phyloP scores from a whole-genome alignment of 1,140 invertebrate species.

The Eumeta japonica region DNA sequence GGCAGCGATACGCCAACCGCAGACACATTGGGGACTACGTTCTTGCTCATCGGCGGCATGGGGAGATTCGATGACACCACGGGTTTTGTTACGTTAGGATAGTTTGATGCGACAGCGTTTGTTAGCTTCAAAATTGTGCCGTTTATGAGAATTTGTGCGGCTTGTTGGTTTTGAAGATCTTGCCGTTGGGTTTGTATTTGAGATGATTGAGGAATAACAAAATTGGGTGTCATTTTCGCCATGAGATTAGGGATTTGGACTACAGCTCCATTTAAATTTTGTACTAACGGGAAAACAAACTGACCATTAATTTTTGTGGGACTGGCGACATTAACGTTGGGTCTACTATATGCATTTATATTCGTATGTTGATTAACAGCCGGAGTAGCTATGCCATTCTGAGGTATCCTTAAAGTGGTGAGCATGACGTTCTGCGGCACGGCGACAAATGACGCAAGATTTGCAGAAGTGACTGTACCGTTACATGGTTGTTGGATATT shows the following conservation, averaged over 20 bases:
- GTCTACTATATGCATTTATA: constrained; percentile 37
- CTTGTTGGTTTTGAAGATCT: constrained; percentile 44
- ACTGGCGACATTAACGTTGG: constrained; percentile 47
- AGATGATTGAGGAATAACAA: constrained; percentile 42
- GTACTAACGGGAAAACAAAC: constrained; percentile 50
- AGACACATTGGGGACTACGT: constrained; percentile 28
- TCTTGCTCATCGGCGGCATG: constrained; percentile 43
- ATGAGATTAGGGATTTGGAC: constrained; percentile 55
- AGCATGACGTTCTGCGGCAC: constrained; percentile 55
- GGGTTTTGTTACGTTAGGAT: constrained; percentile 35
- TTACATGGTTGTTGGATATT: constrained; percentile 41
- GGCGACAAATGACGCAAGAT: constrained; percentile 41
- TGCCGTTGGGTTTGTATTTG: constrained; percentile 37
- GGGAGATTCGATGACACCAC: constrained; percentile 33
- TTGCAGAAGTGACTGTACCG: constrained; percentile 35
- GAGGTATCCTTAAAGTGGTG: constrained; percentile 54
- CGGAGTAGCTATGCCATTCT: constrained; percentile 41
- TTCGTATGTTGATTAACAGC: constrained; percentile 34
- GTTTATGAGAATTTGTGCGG: constrained; percentile 49
- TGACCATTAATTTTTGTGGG: constrained; percentile 51
- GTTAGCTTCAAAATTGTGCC: constrained; percentile 49
- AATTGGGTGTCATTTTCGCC: constrained; percentile 47
- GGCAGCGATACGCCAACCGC: constrained; percentile 43
- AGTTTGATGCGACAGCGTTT: constrained; percentile 35
- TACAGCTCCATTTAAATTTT: constrained; percentile 53